Evolutionary conservation across 2,888 invertebrate genomes (phyloP), one percentile per base, ranked within the genome.

Genomic region (Papilio demoleus): DNA sequence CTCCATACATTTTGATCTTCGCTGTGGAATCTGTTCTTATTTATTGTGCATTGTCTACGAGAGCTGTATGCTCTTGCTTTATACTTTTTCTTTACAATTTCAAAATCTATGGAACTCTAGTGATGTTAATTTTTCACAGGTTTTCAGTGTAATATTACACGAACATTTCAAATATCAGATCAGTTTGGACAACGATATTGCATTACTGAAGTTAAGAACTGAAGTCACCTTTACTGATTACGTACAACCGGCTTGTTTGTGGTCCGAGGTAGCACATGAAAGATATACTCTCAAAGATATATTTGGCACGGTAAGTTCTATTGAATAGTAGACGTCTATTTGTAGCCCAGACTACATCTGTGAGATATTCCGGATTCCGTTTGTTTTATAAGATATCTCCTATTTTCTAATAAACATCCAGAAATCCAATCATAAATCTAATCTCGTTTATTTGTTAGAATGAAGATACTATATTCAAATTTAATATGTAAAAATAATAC

Each of bases 211-310:
- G 70, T 65, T 86, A 17, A 79, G 74, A 9, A 76, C 82, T 2
- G 80, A 81, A 72, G 84, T 76, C 0, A 65, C 68, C 0, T 85
- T 77, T 31, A 79, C 71, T 19, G 77, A 82, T 14, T 86, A 83
- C 67, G 77, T 88, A 2, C 87, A 87, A 67, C 85, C 86, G 19
- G 81, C 83, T 4, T 87, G 86, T 67, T 56, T 87, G 3, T 87
- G 87, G 87, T 65, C 76, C 40, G 61, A 58, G 12, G 70, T 75
- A 4, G 73, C 72, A 14, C 64, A 72, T 9, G 76, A 80, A 17
- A 80, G 76, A 72, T 40, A 79, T 38, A 72, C 75, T 8, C 9
- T 68, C 4, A 74, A 75, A 50, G 34, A 76, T 34, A 68, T 79
- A 11, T 70, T 66, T 65, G 79, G 82, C 58, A 79, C 80, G 58